Conservation (phyloP, 2,888 invertebrate genomes). For the Choreutis nemorana region DNA sequence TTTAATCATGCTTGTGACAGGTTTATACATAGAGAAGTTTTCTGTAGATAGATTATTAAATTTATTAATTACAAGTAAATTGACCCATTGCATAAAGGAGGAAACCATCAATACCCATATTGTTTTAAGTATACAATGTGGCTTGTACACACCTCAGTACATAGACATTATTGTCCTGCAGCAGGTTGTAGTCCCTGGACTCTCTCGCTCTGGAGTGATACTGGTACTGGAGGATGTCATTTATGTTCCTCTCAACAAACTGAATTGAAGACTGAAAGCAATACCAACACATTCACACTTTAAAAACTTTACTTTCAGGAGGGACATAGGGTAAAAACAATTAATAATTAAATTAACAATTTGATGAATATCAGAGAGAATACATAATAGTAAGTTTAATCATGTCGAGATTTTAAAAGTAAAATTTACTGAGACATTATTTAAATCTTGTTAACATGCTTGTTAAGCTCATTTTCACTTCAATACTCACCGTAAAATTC, state of each 20-base stretch:
- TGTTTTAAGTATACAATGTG: not conserved
- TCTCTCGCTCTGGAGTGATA: constrained; percentile 82
- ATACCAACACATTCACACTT: constrained; percentile 13
- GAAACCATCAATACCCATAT: not conserved
- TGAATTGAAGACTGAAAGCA: constrained; percentile 76
- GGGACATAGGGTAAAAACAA: not conserved
- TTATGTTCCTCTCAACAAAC: constrained; percentile 83
- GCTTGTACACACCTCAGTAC: constrained; percentile 68
- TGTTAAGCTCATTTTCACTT: too few species aligned
- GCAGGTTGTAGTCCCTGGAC: constrained; percentile 81
- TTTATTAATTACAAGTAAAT: not conserved
- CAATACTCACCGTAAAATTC: constrained; percentile 83
- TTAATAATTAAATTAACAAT: not conserved
- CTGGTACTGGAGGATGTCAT: constrained; percentile 85
- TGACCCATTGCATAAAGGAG: not conserved
- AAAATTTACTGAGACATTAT: not conserved
- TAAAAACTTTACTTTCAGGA: not conserved
- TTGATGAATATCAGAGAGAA: not conserved
- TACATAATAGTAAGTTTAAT: not conserved
- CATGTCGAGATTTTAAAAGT: not conserved
- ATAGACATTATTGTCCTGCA: constrained; percentile 83
- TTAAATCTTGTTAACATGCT: not conserved
- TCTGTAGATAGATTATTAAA: not conserved
- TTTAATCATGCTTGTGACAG: not conserved
- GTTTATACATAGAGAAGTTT: not conserved